These are phyloP conservation scores for Drosophila littoralis DNA, from an alignment of 1,140 invertebrate species.

Conservation along the genomic window DNA sequence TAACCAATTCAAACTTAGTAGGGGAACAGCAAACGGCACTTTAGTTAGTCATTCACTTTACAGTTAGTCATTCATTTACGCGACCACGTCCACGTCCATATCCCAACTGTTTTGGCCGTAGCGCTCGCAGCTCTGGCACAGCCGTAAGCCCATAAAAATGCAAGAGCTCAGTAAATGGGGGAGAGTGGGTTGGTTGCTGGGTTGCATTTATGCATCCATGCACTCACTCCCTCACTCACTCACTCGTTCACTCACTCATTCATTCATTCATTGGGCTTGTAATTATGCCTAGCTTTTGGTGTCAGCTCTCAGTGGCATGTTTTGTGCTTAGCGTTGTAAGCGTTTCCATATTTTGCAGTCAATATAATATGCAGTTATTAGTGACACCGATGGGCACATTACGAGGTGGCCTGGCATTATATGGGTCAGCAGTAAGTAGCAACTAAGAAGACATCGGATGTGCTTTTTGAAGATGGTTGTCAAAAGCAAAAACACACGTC, in stretches of 20 bases:
- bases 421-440: conserved; percentile 36
- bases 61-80: conserved; percentile 14
- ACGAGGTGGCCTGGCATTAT: conserved; percentile 18
- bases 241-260: conserved; percentile 33
- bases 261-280: conserved; percentile 24
- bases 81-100: conserved; percentile 47
- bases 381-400: conserved; percentile 66
- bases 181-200: conserved; percentile 41
- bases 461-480: conserved; percentile 6
- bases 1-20: not conserved
- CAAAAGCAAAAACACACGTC: not conserved
- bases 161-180: conserved; percentile 49
- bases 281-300: conserved; percentile 44
- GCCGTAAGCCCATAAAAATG: conserved; percentile 76
- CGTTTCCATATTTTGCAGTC: conserved; percentile 51
- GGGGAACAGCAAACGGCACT: not conserved
- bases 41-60: conserved; percentile 11
- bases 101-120: conserved; percentile 55
- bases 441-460: conserved; percentile 8
- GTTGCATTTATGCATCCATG: conserved; percentile 22
- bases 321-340: conserved; percentile 34
- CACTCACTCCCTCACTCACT: conserved; percentile 35
- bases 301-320: conserved; percentile 34
- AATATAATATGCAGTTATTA: conserved; percentile 76
- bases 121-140: conserved; percentile 22